A percentile compares a stretch with the other conserved stretches of the same genome.
These are phyloP conservation scores for Pomacea canaliculata DNA, from an alignment of 2,888 invertebrate genomes.

Conservation along the genomic window DNA sequence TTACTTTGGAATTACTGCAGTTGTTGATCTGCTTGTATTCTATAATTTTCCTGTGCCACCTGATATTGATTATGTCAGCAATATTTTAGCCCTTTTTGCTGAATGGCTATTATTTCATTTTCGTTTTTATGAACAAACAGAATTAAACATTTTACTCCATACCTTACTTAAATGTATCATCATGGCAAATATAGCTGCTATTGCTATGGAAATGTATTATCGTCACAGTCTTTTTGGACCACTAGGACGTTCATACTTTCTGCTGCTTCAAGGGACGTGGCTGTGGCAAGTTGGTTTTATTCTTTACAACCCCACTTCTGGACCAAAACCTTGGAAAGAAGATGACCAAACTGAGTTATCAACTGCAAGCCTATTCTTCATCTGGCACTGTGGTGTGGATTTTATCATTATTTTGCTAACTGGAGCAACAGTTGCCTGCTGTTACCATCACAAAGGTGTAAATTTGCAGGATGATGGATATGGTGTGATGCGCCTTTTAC, in stretches of 20 bases:
- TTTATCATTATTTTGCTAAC: constrained; percentile 55
- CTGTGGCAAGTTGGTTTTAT: constrained; percentile 72
- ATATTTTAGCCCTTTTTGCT: constrained; percentile 68
- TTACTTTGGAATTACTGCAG: constrained; percentile 71
- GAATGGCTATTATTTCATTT: constrained; percentile 72
- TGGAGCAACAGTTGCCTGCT: constrained; percentile 51
- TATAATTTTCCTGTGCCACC: constrained; percentile 66
- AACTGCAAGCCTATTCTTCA: constrained; percentile 69
- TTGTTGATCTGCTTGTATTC: constrained; percentile 68
- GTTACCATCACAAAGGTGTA: constrained; percentile 41
- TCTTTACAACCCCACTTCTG: constrained; percentile 70
- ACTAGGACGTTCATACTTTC: constrained; percentile 67
- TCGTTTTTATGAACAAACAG: constrained; percentile 71
- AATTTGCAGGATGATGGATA: constrained; percentile 38
- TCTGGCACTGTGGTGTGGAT: constrained; percentile 63
- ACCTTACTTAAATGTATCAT: constrained; percentile 70
- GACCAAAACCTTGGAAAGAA: constrained; percentile 63
- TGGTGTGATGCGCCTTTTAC: constrained; percentile 53
- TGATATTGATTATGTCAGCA: constrained; percentile 69
- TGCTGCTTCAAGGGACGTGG: constrained; percentile 73
- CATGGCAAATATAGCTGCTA: constrained; percentile 58
- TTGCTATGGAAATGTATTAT: constrained; percentile 68
- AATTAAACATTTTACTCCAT: constrained; percentile 69
- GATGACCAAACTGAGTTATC: constrained; percentile 70
- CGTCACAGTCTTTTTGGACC: constrained; percentile 65